Conservation (phyloP, 2,888 invertebrate species). For the Parascotia fuliginaria region DNA sequence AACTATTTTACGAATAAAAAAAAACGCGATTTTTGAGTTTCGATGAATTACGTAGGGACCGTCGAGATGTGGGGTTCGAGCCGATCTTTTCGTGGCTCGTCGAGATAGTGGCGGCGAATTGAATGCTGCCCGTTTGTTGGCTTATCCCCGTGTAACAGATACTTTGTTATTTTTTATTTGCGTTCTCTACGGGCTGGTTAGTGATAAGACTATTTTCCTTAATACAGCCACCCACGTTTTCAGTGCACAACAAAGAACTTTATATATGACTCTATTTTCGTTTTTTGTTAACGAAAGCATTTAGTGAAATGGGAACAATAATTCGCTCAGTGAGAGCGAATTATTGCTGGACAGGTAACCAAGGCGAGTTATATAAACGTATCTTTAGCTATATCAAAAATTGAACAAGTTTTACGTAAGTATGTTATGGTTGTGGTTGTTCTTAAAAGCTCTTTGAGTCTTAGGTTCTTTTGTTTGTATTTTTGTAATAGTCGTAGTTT, state of each 20-base stretch:
- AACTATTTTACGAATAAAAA: too few species aligned
- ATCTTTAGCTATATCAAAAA: background rate
- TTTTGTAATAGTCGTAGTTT: too few species aligned
- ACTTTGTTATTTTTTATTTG: slow-evolving; percentile 69
- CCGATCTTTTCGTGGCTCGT: slow-evolving; percentile 67
- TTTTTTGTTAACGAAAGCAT: slow-evolving; percentile 46
- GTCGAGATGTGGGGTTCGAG: slow-evolving; percentile 63
- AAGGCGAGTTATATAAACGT: background rate
- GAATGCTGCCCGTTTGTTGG: slow-evolving; percentile 71
- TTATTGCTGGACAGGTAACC: slow-evolving; percentile 9
- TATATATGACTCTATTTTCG: slow-evolving; percentile 51
- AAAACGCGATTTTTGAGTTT: too few species aligned
- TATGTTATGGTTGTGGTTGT: too few species aligned
- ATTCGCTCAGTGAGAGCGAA: background rate
- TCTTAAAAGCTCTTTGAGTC: too few species aligned
- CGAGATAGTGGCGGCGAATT: slow-evolving; percentile 70
- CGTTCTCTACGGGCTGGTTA: slow-evolving; percentile 47
- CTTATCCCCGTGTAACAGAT: slow-evolving; percentile 72
- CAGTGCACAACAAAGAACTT: slow-evolving; percentile 47
- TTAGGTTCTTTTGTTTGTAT: too few species aligned
- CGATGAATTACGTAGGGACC: too few species aligned
- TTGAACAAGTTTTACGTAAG: too few species aligned
- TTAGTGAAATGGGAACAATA: slow-evolving; percentile 38
- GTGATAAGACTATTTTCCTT: slow-evolving; percentile 64
- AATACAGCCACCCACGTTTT: slow-evolving; percentile 49